Evolutionary conservation across 2,888 invertebrate species (phyloP), one percentile per base, ranked within the genome.

Genomic region (Epirrhoe tristata): DNA sequence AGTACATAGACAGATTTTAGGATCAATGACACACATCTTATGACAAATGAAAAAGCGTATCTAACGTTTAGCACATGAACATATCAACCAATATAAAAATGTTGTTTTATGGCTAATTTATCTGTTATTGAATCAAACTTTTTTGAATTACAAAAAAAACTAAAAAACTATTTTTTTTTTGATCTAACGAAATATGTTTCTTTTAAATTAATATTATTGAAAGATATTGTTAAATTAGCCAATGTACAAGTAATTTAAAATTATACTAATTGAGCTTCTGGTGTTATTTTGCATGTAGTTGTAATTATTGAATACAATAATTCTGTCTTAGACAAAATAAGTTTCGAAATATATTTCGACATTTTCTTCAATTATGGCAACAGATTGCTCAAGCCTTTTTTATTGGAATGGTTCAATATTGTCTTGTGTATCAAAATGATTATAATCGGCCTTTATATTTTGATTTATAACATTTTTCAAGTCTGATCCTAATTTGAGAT

Each of bases 31-130:
- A 85, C 81, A 84, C 82, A 84, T 89, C 86, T 87, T 88, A 89
- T 88, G 90, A 88, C 16, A 76, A 76, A 77, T 81, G 81, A 81
- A 73, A 78, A 80, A 81, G 84, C 85, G 84, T 88, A 86, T 84
- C 79, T 84, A 85, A 88, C 86, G 78, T 87, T 89, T 91, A 91
- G 89, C 91, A 92, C 90, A 92, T 89, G 81, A 88, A 93, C 93
- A 93, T 93, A 93, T 92, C 93, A 93, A 85, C 48, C 31, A 85
- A 79, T 75, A 79, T 86, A 81, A 80, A 85, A 86, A 81, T 80
- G 79, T 81, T 83, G 76, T 81, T 72, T 62, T 72, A 70, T 73
- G 65, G 63, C 69, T 77, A 71, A 76, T 74, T 69, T 78, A 75
- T 75, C 80, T 75, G 78, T 24, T 24, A 24, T 24, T 2, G 3